Evolutionary conservation across 2,113 vertebrate species (phyloP).

Genomic region (Rousettus leschenaultii): DNA sequence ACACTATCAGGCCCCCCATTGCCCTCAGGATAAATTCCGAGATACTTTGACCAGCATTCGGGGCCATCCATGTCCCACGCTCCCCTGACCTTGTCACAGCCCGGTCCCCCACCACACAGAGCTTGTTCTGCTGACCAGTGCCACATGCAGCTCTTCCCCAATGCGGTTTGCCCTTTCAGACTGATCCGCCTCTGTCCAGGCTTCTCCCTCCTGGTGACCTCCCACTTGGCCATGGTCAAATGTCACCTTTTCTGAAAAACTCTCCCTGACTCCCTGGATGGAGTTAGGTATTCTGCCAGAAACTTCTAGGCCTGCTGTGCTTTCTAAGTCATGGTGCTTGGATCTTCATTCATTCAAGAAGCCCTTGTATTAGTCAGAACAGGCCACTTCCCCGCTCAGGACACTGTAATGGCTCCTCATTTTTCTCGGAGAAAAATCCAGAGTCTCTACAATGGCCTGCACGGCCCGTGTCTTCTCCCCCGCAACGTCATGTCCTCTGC

Average conservation of each 20-base stretch:
- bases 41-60: neutral
- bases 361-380: neutral
- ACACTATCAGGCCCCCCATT: neutral
- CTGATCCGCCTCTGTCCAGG: neutral
- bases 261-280: neutral
- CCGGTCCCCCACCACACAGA: neutral
- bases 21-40: neutral
- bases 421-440: neutral
- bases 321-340: neutral
- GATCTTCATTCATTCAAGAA: neutral
- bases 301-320: neutral
- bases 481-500: too few relatives aligned
- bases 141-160: neutral
- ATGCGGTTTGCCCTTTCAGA: neutral
- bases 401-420: neutral
- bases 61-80: neutral
- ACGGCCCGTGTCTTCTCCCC: fast-evolving
- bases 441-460: neutral
- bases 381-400: neutral
- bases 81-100: neutral
- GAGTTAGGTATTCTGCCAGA: neutral
- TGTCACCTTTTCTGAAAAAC: neutral
- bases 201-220: neutral
- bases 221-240: neutral
- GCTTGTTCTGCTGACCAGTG: neutral